A percentile compares a stretch with the other conserved stretches of the same genome.
These are phyloP conservation scores for Diadophis punctatus DNA, from an alignment of 2,113 vertebrate species.

Conservation along the genomic window DNA sequence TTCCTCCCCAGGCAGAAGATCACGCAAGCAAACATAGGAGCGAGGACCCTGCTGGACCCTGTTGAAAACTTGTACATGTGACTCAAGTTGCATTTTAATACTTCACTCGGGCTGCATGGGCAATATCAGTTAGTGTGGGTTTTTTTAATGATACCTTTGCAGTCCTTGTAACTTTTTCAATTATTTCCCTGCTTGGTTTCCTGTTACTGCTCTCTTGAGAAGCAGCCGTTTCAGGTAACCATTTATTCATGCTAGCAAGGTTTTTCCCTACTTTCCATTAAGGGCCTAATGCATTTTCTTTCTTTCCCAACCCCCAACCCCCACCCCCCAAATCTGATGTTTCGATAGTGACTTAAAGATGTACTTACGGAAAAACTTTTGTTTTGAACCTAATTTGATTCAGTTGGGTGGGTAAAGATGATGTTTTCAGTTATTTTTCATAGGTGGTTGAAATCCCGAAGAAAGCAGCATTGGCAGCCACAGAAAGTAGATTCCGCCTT, in stretches of 20 bases:
- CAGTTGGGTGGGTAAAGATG: constrained; percentile 6
- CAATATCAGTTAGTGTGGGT: neutral
- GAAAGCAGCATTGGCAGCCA: neutral
- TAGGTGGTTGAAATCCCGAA: neutral
- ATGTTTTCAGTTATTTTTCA: neutral
- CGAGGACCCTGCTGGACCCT: constrained; percentile 42
- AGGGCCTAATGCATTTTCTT: neutral
- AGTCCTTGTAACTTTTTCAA: neutral
- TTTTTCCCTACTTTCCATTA: neutral
- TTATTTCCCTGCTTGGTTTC: neutral
- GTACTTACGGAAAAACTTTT: neutral
- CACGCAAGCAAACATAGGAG: constrained; percentile 50
- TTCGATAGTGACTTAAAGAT: constrained; percentile 37
- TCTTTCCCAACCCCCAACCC: no score
- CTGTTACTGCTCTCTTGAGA: neutral
- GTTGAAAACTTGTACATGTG: constrained; percentile 46
- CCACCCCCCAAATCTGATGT: neutral
- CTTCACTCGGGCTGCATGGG: constrained; percentile 32
- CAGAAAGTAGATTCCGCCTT: constrained; percentile 9
- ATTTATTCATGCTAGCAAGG: neutral
- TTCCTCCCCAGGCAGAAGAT: constrained; percentile 46
- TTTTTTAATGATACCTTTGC: neutral
- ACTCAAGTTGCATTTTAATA: constrained; percentile 31
- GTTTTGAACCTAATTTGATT: neutral
- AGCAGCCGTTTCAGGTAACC: neutral